Conservation (phyloP, 1,140 invertebrate genomes). For the Ganaspis sp. region DNA sequence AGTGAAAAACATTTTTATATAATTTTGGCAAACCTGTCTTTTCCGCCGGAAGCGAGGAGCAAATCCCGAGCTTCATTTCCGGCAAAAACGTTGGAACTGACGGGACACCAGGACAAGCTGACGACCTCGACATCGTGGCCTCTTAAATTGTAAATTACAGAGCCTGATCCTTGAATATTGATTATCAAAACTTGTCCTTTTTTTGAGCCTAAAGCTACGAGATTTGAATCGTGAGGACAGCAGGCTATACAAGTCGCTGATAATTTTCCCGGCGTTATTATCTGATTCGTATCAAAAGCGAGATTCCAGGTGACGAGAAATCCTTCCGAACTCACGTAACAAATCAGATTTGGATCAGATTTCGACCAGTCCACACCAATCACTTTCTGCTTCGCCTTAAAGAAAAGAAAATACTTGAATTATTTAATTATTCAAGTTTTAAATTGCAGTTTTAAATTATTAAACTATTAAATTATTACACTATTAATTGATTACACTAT, state of each 20-base stretch:
- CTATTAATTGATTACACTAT: no score
- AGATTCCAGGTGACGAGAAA: slow-evolving; percentile 81
- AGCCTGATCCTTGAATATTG: slow-evolving; percentile 78
- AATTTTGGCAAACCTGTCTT: slow-evolving; percentile 68
- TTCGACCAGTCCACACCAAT: slow-evolving; percentile 79
- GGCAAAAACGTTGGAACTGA: slow-evolving; percentile 75
- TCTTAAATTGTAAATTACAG: slow-evolving; percentile 80
- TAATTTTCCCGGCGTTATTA: slow-evolving; percentile 73
- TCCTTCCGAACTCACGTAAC: slow-evolving; percentile 78
- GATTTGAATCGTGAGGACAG: slow-evolving; percentile 79
- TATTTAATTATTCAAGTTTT: no score
- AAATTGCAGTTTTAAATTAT: no score
- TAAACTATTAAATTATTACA: no score
- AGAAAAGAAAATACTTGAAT: slow-evolving; percentile 42
- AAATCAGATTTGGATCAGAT: slow-evolving; percentile 72
- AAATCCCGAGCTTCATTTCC: slow-evolving; percentile 66
- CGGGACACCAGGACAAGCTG: slow-evolving; percentile 85
- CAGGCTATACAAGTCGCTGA: slow-evolving; percentile 78
- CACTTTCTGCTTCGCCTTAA: slow-evolving; percentile 71
- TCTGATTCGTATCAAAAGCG: slow-evolving; percentile 74
- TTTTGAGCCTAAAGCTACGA: slow-evolving; percentile 82
- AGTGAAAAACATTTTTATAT: no score
- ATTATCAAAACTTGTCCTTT: slow-evolving; percentile 80
- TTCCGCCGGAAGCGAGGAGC: slow-evolving; percentile 77
- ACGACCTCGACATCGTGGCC: slow-evolving; percentile 84